These are phyloP conservation scores for Mormyrops boulengeri DNA, from an alignment of 2,797 vertebrate genomes.

Conservation along the genomic window DNA sequence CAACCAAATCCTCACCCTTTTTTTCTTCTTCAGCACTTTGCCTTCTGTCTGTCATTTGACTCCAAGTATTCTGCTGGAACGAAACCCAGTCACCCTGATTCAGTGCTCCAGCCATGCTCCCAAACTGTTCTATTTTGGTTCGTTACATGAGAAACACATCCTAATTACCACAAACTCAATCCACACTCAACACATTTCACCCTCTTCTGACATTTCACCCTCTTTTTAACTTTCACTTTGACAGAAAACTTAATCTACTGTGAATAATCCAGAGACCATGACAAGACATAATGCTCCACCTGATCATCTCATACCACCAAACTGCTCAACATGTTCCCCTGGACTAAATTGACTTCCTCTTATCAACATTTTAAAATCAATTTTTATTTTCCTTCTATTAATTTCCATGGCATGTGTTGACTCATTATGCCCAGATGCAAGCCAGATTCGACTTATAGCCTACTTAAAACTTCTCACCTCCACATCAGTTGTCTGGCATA, in stretches of 20 bases:
- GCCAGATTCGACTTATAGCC: neutral
- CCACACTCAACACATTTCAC: neutral
- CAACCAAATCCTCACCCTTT: neutral
- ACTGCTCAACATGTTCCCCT: neutral
- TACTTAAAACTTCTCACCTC: neutral
- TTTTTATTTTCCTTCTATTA: neutral
- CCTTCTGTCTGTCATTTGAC: neutral
- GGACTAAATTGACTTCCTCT: neutral
- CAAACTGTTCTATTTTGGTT: neutral
- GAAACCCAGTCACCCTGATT: neutral
- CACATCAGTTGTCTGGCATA: neutral
- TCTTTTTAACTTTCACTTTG: neutral
- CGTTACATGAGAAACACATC: neutral
- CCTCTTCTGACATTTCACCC: neutral
- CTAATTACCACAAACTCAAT: neutral
- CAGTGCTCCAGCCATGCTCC: neutral
- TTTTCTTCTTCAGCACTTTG: neutral
- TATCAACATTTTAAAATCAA: neutral
- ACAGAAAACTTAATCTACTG: neutral
- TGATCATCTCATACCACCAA: neutral
- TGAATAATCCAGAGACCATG: neutral
- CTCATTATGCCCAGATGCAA: neutral
- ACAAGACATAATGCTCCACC: neutral
- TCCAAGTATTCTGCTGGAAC: slow-evolving; percentile 5
- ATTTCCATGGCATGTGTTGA: neutral